A percentile compares a stretch with the other conserved stretches of the same genome.
phyloP scores from a whole-genome alignment of 2,797 vertebrate genomes.

The Scomberomorus guttatus region DNA sequence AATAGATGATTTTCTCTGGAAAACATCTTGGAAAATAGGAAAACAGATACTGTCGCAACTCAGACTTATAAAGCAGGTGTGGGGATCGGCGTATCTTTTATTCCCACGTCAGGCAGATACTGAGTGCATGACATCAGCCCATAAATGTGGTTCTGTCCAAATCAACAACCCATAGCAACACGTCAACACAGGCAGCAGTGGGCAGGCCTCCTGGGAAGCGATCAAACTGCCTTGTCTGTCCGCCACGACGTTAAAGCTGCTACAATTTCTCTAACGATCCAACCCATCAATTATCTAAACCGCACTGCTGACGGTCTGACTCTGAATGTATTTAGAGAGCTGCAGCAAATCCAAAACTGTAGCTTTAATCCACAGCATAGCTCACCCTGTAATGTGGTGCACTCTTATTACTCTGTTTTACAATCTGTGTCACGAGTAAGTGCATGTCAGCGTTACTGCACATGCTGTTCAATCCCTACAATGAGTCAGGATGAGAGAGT shows the following conservation, averaged over 20 bases:
- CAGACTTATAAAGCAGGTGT: conserved; percentile 36
- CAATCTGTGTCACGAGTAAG: conserved; percentile 14
- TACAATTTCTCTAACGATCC: conserved; percentile 45
- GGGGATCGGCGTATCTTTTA: conserved; percentile 41
- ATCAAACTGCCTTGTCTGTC: conserved; percentile 52
- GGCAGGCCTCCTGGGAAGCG: conserved; percentile 58
- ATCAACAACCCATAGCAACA: conserved; percentile 78
- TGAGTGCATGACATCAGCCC: conserved; percentile 77
- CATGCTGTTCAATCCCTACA: conserved; percentile 11
- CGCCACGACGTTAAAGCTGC: conserved; percentile 38
- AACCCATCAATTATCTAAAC: conserved; percentile 55
- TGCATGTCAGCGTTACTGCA: conserved; percentile 3
- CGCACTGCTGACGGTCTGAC: conserved; percentile 25
- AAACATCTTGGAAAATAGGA: conserved; percentile 7
- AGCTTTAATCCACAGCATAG: neutral
- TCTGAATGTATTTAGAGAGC: conserved; percentile 35
- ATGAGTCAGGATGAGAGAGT: conserved; percentile 51
- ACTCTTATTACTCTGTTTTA: conserved; percentile 6
- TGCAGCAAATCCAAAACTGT: neutral
- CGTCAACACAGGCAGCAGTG: conserved; percentile 69
- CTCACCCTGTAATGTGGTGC: neutral
- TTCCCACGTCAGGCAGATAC: conserved; percentile 65
- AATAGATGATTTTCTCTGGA: neutral
- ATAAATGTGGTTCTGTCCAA: conserved; percentile 69
- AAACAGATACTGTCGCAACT: conserved; percentile 43